Evolutionary conservation across 2,888 invertebrate genomes (phyloP).

Genomic region (Agrenia bidenticulata): DNA sequence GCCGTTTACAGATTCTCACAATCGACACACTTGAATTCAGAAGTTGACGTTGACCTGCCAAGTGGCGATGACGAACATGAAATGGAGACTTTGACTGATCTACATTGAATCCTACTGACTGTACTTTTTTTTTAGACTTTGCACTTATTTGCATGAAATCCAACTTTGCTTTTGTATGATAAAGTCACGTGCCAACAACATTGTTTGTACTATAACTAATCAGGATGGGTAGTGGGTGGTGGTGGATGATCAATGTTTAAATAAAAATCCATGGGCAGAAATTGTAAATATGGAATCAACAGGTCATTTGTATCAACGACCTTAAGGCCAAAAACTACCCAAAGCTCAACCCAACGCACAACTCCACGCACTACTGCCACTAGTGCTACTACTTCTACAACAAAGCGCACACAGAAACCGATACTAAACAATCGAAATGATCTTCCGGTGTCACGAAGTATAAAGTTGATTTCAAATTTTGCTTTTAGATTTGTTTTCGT

Average conservation of each 20-base stretch:
- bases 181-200: neutral
- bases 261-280: neutral
- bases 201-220: neutral
- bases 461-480: neutral
- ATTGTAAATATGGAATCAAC: slow-evolving; percentile 17
- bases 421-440: slow-evolving; percentile 6
- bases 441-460: slow-evolving; percentile 17
- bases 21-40: slow-evolving; percentile 1
- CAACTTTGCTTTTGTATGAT: no score
- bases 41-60: slow-evolving; percentile 14
- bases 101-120: slow-evolving; percentile 9
- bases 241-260: neutral
- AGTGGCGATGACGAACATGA: slow-evolving; percentile 9
- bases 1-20: neutral
- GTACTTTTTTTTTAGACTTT: slow-evolving; percentile 2
- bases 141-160: neutral
- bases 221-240: no score
- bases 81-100: slow-evolving; percentile 10
- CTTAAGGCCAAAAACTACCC: slow-evolving; percentile 13
- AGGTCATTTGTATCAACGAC: slow-evolving; percentile 10
- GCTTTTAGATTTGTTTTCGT: no score
- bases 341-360: slow-evolving; percentile 24
- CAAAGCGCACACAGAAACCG: slow-evolving; percentile 21
- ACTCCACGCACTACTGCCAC: slow-evolving; percentile 32
- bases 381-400: neutral